phyloP scores from a whole-genome alignment of 1,140 invertebrate genomes.

The Caenorhabditis remanei region DNA sequence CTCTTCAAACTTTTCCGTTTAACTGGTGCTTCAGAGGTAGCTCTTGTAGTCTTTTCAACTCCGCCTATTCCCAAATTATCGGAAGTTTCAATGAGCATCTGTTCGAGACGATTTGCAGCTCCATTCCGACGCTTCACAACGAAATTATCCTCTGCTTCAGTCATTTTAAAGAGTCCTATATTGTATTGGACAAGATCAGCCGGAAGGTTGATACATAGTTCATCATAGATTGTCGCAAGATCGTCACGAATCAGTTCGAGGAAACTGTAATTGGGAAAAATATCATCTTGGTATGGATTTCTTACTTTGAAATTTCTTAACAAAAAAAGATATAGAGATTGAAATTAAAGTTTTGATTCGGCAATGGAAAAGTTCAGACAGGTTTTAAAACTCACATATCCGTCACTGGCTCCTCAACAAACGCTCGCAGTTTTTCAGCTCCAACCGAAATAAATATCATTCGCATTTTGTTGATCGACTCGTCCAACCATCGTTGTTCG shows the following conservation, averaged over 20 bases:
- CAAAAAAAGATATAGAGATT: too few relatives aligned
- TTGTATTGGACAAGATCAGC: constrained; percentile 49
- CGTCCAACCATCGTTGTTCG: constrained; percentile 31
- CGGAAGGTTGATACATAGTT: constrained; percentile 40
- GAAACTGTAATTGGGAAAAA: constrained; percentile 10
- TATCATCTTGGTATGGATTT: neutral
- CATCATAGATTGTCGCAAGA: constrained; percentile 52
- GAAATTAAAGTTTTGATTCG: neutral
- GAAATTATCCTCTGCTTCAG: neutral
- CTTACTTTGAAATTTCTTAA: too few relatives aligned
- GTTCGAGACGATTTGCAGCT: constrained; percentile 10
- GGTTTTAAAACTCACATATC: constrained; percentile 46
- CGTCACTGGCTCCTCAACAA: constrained; percentile 44
- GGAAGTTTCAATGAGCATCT: neutral
- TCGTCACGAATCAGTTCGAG: constrained; percentile 25
- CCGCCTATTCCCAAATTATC: constrained; percentile 13
- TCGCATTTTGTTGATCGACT: constrained; percentile 47
- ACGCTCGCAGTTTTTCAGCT: neutral
- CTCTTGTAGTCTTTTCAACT: neutral
- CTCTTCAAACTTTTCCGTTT: constrained; percentile 17
- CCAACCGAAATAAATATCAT: constrained; percentile 46
- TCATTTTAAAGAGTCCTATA: constrained; percentile 3
- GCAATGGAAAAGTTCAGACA: too few relatives aligned
- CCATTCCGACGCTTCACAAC: constrained; percentile 35
- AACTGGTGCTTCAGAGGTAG: neutral